Percentiles rank a stretch among this genome's conserved stretches.
These are phyloP conservation scores for Scolopax mira DNA, from an alignment of 2,113 vertebrate species.

Conservation along the genomic window DNA sequence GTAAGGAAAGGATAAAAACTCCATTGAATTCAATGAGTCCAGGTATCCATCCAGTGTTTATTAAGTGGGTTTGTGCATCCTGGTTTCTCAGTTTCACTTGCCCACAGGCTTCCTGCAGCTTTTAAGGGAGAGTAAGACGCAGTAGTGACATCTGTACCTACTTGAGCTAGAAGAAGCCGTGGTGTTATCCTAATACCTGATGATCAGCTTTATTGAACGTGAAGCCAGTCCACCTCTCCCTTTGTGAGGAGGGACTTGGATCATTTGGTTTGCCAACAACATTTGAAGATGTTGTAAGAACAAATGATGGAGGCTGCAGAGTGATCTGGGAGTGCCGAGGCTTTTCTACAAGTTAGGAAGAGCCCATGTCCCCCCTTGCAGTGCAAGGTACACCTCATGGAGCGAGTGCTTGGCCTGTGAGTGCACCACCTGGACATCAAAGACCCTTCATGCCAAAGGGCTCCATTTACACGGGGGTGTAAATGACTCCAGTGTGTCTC, in stretches of 20 bases:
- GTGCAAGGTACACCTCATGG: background rate
- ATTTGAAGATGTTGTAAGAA: background rate
- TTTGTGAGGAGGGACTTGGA: background rate
- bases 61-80: background rate
- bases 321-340: background rate
- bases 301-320: background rate
- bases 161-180: background rate
- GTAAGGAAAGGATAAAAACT: background rate
- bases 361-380: background rate
- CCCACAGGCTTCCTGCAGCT: background rate
- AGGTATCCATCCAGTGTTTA: background rate
- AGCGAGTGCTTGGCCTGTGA: accelerated
- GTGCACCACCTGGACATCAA: background rate
- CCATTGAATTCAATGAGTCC: background rate
- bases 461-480: background rate
- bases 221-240: background rate
- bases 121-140: background rate
- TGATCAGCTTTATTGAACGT: background rate
- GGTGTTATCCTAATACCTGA: background rate
- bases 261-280: background rate
- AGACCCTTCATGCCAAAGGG: background rate
- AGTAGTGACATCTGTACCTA: background rate
- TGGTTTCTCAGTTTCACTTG: background rate
- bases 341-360: background rate
- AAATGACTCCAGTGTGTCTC: background rate